phyloP scores from a whole-genome alignment of 1,140 invertebrate species.

The Drosophila athabasca region DNA sequence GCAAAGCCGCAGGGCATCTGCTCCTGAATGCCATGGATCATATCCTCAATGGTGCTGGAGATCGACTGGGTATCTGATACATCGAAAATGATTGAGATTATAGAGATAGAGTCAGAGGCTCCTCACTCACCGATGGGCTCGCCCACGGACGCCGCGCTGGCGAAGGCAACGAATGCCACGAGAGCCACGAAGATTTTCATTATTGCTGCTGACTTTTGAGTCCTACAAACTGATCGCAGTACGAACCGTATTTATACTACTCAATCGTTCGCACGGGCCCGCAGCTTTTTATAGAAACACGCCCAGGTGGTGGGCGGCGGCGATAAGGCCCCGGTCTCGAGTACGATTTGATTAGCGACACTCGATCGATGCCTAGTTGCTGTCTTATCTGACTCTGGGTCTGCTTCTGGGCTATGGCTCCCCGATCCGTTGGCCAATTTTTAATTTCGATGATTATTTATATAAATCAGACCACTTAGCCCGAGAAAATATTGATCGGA shows the following conservation, averaged over 20 bases:
- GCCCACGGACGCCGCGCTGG: conserved; percentile 56
- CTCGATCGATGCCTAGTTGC: conserved; percentile 29
- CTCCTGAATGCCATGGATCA: conserved; percentile 56
- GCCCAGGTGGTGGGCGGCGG: conserved; percentile 25
- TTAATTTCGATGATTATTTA: conserved; percentile 48
- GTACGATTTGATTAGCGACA: conserved; percentile 39
- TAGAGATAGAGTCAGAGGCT: too few species aligned
- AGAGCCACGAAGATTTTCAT: conserved; percentile 57
- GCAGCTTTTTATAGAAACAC: conserved; percentile 72
- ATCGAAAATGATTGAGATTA: too few species aligned
- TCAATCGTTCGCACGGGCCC: conserved; percentile 16
- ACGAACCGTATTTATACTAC: conserved; percentile 77
- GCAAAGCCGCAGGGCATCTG: conserved; percentile 82
- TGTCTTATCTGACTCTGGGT: conserved; percentile 37
- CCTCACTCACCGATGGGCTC: conserved; percentile 58
- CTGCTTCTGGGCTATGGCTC: conserved; percentile 1
- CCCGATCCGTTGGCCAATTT: conserved; percentile 17
- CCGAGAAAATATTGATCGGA: conserved; percentile 22
- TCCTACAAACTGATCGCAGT: conserved; percentile 66
- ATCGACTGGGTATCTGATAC: conserved; percentile 53
- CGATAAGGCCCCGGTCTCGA: conserved; percentile 41
- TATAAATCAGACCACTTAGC: conserved; percentile 36
- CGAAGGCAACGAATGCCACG: conserved; percentile 69
- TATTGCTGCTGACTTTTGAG: conserved; percentile 51
- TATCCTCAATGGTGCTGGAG: conserved; percentile 59